Evolutionary conservation across 2,888 invertebrate species (phyloP).

Genomic region (Andrena trimmerana): DNA sequence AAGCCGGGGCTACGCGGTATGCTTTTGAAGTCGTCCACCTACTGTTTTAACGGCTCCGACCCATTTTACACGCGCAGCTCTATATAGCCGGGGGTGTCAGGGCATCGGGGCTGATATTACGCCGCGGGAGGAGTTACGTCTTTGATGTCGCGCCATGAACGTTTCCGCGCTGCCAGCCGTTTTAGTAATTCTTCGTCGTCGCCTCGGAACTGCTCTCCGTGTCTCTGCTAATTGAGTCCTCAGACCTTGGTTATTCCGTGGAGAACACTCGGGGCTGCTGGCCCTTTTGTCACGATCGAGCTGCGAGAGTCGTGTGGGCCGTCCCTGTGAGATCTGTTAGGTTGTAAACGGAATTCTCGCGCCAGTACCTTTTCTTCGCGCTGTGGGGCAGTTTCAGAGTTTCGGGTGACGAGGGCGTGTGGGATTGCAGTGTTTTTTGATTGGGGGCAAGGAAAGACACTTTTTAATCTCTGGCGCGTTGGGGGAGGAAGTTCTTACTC

Average conservation of each 20-base stretch:
- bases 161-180: slow-evolving; percentile 40
- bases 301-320: not conserved
- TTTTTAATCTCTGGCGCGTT: no score
- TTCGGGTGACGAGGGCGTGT: no score
- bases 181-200: slow-evolving; percentile 45
- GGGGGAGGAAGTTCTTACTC: no score
- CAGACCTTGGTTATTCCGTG: slow-evolving; percentile 27
- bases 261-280: not conserved
- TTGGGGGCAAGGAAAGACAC: no score
- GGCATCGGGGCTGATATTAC: slow-evolving; percentile 44
- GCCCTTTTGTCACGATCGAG: slow-evolving; percentile 28
- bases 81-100: slow-evolving; percentile 13
- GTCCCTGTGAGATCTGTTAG: slow-evolving; percentile 1
- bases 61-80: slow-evolving; percentile 37
- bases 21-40: slow-evolving; percentile 67
- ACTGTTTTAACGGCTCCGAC: slow-evolving; percentile 47
- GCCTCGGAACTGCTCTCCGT: not conserved
- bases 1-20: slow-evolving; percentile 42
- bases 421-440: no score
- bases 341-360: slow-evolving; percentile 7
- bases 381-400: no score
- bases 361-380: no score
- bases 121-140: slow-evolving; percentile 47
- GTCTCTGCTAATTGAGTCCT: slow-evolving; percentile 50
- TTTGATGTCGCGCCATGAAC: slow-evolving; percentile 54